These are phyloP conservation scores for Anoplolepis gracilipes DNA, from an alignment of 1,140 invertebrate genomes.

Conservation along the genomic window DNA sequence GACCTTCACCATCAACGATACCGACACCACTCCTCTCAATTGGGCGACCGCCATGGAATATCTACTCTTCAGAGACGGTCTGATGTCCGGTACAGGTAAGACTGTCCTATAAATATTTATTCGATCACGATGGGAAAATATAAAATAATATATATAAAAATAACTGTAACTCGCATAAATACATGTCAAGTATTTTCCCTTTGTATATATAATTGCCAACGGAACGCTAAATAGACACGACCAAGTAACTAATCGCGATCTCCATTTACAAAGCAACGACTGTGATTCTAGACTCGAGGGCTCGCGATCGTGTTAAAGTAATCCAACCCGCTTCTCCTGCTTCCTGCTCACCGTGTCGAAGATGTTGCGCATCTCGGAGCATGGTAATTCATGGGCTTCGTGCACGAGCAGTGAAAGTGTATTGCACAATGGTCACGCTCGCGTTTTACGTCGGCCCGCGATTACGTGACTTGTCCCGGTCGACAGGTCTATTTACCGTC, in stretches of 20 bases:
- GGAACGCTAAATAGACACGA: too few relatives aligned
- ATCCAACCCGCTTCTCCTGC: neutral
- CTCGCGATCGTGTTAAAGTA: conserved; percentile 17
- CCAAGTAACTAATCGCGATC: too few relatives aligned
- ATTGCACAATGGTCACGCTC: conserved; percentile 81
- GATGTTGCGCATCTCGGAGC: conserved; percentile 45
- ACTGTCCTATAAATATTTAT: neutral
- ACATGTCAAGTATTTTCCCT: too few relatives aligned
- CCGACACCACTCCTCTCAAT: conserved; percentile 92
- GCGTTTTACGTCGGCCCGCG: conserved; percentile 65
- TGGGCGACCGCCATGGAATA: conserved; percentile 96
- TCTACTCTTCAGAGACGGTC: conserved; percentile 92
- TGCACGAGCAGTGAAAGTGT: conserved; percentile 78
- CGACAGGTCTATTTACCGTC: conserved; percentile 60
- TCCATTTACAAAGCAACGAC: too few relatives aligned
- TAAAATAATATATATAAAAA: neutral
- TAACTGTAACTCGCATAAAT: neutral
- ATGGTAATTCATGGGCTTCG: conserved; percentile 30
- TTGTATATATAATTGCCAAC: too few relatives aligned
- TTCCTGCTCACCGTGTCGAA: conserved; percentile 52
- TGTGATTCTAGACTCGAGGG: neutral
- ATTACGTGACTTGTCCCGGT: conserved; percentile 74
- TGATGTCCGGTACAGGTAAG: conserved; percentile 93
- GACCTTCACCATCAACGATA: conserved; percentile 93
- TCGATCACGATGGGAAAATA: neutral